phyloP scores from a whole-genome alignment of 1,140 invertebrate species.

The Ostrea edulis region DNA sequence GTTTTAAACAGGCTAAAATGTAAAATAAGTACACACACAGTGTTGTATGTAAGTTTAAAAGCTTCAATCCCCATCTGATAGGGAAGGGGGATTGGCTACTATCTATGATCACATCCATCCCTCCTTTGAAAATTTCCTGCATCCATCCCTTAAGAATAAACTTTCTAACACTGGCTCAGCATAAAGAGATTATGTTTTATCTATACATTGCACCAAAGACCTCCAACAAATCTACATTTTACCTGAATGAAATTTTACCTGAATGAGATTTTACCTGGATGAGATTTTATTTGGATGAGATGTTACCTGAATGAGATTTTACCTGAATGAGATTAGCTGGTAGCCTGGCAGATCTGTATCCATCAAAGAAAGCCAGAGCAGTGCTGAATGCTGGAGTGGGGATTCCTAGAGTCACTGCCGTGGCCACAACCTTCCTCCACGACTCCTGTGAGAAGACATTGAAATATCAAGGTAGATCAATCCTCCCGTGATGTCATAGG shows the following conservation, averaged over 20 bases:
- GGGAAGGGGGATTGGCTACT: too few species aligned
- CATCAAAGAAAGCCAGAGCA: constrained; percentile 98
- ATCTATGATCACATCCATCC: too few species aligned
- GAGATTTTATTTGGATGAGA: neutral
- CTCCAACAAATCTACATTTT: neutral
- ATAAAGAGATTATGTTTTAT: too few species aligned
- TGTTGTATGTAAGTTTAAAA: too few species aligned
- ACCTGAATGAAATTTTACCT: neutral
- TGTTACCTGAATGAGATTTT: constrained; percentile 42
- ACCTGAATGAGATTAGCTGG: constrained; percentile 96
- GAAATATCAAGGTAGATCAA: too few species aligned
- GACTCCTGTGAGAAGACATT: constrained; percentile 75
- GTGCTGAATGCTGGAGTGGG: constrained; percentile 95
- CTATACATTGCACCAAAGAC: neutral
- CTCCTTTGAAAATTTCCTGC: too few species aligned
- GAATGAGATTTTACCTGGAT: neutral
- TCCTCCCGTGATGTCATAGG: too few species aligned
- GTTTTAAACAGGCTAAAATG: too few species aligned
- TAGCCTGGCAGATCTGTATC: constrained; percentile 89
- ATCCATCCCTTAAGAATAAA: too few species aligned
- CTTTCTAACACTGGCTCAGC: too few species aligned
- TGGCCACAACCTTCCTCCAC: constrained; percentile 82
- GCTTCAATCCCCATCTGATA: too few species aligned
- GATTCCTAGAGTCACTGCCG: constrained; percentile 87
- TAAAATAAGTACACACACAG: too few species aligned